Evolutionary conservation across 2,113 vertebrate genomes (phyloP), one percentile per base, ranked within the genome.

Genomic region (Campylorhamphus procurvoides): DNA sequence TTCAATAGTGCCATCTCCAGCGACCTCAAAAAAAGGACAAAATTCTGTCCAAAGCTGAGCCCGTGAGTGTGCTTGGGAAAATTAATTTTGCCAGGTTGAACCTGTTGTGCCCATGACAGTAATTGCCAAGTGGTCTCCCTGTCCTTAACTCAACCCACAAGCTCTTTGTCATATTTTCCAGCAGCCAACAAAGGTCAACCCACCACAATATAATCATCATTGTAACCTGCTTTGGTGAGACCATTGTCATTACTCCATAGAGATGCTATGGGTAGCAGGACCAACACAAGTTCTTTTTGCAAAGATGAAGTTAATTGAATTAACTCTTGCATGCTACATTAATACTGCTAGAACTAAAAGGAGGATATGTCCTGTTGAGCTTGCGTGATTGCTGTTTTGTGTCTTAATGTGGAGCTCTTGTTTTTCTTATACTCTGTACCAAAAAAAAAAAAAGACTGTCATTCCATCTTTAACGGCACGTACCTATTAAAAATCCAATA

Each of bases 401-500:
- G 23, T 76, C 46, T 79, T 66, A 49, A 50, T 42, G 42, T 1
- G 2, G 29, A 77, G 13, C 8, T 55, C 15, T 76, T 76, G 4
- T 67, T 93, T 92, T 72, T 42, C 59, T 1, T 19, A 49, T 84
- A 90, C 58, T 82, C 95, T 71, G 74, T 55, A 64, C 62, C 35
- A 94, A 95, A 96, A 71, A 46, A 79, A 46, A 18, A 46, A 31
- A 37, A 37, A 5, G 2, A 73, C 52, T 39, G 28, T 90, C 76
- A 82, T 95, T 94, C 87, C 28, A 58, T 69, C 35, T 69, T 86
- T 59, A 76, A 50, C 4, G 50, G 46, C 50, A 89, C 18, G 31
- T 37, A 31, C 89, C 90, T 95, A 93, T 68, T 42, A 95, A 97
- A 90, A 89, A 90, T 93, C 63, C 73, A 95, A 50, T 93, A 94